phyloP scores from a whole-genome alignment of 1,140 invertebrate genomes.

The Nasonia longicornis region DNA sequence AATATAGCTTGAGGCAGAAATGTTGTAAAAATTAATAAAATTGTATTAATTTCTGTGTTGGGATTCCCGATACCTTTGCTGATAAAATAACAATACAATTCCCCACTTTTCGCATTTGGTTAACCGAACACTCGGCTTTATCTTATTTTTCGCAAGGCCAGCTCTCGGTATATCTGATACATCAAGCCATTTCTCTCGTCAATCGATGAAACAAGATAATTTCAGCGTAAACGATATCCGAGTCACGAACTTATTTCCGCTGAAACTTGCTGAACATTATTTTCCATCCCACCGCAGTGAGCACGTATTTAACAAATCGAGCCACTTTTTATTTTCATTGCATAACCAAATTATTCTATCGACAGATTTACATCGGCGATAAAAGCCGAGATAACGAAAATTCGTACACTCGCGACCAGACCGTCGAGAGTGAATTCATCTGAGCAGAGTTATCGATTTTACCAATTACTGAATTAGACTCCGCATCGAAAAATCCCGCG shows the following conservation, averaged over 20 bases:
- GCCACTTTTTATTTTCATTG: neutral
- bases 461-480: conserved; percentile 7
- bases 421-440: neutral
- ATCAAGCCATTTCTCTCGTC: neutral
- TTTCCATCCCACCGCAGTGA: neutral
- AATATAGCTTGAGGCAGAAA: neutral
- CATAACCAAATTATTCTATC: too few relatives aligned
- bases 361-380: neutral
- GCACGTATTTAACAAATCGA: too few relatives aligned
- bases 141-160: conserved; percentile 27
- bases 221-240: neutral
- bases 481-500: neutral
- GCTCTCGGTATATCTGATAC: neutral
- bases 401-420: neutral
- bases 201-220: conserved; percentile 33
- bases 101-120: neutral
- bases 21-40: neutral
- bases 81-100: neutral
- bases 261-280: neutral
- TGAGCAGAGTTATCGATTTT: neutral
- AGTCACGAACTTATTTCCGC: conserved; percentile 5
- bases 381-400: neutral
- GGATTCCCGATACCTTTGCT: neutral
- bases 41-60: neutral
- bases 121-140: neutral